Evolutionary conservation across 2,888 invertebrate species (phyloP), one percentile per base, ranked within the genome.

Genomic region (Buathra laborator): DNA sequence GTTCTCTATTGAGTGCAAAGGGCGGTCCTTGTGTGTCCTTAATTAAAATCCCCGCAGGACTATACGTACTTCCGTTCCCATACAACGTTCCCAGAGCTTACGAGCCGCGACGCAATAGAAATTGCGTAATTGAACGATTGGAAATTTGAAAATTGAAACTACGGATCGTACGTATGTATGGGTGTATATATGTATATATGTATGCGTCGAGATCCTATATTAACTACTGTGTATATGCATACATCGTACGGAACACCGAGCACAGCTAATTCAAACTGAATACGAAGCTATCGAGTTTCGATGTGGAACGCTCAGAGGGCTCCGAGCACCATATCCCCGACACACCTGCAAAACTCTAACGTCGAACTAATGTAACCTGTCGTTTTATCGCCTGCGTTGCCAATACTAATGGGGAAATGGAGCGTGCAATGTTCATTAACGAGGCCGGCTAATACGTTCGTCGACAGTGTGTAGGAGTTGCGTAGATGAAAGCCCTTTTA

Each of bases 71-170:
- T 66, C 67, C 48, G 53, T 67, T 37, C 74, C 44, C 3, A 51
- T n/a, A 37, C 12, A 43, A 43, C n/a, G 48, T 59, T 32, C 37
- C n/a, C 37, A 37, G 37, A 9, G 37, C 37, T 37, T 37, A 37
- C 37, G 9, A 48, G 0, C 24, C 48, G 14, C 46, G 7, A 24
- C 67, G 44, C 32, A 68, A 59, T 56, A 67, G 82, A 85, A 83
- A 82, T 85, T 79, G 85, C 75, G 62, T 82, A 71, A 78, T 76
- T 74, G 74, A 81, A 81, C 59, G 59, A 82, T 85, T 82, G 81
- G 82, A 85, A 85, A 85, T 85, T 85, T 79, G 79, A 85, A 81
- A 81, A 85, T 85, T 81, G 78, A 81, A 85, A 85, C 82, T 75
- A 72, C 53, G 74, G 24, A 72, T 68, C 53, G 64, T 53, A 62